phyloP scores from a whole-genome alignment of 2,797 vertebrate species.

The Mormyrus hasselquistii region DNA sequence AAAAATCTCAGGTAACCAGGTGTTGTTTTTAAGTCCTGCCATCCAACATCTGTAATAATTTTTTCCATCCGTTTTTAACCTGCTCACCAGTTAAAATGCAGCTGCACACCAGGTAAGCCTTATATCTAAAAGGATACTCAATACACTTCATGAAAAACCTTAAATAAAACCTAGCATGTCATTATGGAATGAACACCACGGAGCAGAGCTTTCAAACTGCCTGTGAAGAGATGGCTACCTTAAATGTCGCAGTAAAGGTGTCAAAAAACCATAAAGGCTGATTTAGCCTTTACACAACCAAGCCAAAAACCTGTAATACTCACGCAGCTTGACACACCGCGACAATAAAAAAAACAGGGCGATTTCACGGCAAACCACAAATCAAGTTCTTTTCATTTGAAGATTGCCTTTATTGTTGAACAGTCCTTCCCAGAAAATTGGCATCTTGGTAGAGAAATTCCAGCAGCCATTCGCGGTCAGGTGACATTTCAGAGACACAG shows the following conservation, averaged over 20 bases:
- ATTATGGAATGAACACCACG: background rate
- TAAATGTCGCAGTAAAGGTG: background rate
- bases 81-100: background rate
- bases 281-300: background rate
- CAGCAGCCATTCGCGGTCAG: background rate
- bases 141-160: background rate
- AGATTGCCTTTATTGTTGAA: constrained; percentile 3
- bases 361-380: background rate
- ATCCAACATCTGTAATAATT: background rate
- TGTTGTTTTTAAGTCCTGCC: background rate
- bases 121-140: background rate
- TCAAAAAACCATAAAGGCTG: background rate
- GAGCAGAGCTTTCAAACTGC: background rate
- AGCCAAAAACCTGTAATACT: background rate
- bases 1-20: background rate
- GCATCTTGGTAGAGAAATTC: constrained; percentile 12
- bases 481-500: background rate
- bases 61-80: background rate
- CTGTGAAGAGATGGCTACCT: background rate
- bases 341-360: background rate
- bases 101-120: background rate
- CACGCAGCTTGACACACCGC: background rate
- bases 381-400: constrained; percentile 7
- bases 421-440: background rate
- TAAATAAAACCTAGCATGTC: background rate